Evolutionary conservation across 1,140 invertebrate genomes (phyloP).

Genomic region (Drosophila tani): DNA sequence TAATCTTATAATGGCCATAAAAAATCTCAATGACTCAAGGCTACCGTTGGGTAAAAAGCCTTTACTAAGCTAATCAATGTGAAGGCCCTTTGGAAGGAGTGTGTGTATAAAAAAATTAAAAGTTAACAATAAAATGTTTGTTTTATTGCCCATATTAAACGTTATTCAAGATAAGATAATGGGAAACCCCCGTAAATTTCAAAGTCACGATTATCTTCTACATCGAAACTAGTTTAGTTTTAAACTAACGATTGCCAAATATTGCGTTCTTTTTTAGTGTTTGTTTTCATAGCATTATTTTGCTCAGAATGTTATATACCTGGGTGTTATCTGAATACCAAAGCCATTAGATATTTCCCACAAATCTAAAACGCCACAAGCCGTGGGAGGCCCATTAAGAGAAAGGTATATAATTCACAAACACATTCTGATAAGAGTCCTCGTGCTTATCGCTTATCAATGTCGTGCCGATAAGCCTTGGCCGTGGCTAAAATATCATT

Average conservation of each 20-base stretch:
- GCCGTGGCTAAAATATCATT: conserved; percentile 6
- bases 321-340: not conserved
- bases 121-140: not conserved
- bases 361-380: not conserved
- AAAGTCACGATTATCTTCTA: not conserved
- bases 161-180: not conserved
- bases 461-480: conserved; percentile 17
- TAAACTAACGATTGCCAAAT: not conserved
- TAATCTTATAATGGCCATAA: no score
- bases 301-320: not conserved
- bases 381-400: not conserved
- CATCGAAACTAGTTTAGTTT: not conserved
- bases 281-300: not conserved
- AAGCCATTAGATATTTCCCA: not conserved
- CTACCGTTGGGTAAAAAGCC: not conserved
- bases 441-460: conserved; percentile 38
- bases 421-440: conserved; percentile 10
- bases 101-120: not conserved
- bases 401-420: not conserved
- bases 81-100: not conserved
- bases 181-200: not conserved
- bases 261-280: not conserved
- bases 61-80: not conserved
- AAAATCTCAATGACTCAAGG: not conserved
- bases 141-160: not conserved